phyloP scores from a whole-genome alignment of 1,140 invertebrate species.

The Drosophila takahashii region DNA sequence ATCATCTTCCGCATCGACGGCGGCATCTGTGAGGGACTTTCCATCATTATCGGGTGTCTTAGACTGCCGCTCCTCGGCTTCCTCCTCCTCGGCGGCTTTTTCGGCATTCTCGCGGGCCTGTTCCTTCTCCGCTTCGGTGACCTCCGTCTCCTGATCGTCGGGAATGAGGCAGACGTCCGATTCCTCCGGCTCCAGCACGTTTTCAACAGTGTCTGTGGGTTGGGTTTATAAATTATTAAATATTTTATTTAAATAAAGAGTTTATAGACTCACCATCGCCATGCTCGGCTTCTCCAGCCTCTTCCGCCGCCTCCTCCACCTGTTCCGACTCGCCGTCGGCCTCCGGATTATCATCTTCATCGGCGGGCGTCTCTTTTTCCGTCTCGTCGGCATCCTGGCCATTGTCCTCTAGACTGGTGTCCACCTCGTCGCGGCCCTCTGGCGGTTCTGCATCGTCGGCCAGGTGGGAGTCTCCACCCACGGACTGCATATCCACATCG shows the following conservation, averaged over 20 bases:
- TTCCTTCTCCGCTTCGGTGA: slow-evolving; percentile 88
- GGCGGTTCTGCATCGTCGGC: slow-evolving; percentile 35
- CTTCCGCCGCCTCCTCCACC: slow-evolving; percentile 47
- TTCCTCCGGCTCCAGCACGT: slow-evolving; percentile 79
- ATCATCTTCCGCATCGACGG: slow-evolving; percentile 25
- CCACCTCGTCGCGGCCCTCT: slow-evolving; percentile 65
- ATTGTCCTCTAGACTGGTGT: slow-evolving; percentile 51
- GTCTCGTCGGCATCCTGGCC: slow-evolving; percentile 43
- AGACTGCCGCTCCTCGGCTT: slow-evolving; percentile 52
- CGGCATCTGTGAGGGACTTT: slow-evolving; percentile 1
- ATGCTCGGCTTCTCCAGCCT: slow-evolving; percentile 59
- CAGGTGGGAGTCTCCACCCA: slow-evolving; percentile 54
- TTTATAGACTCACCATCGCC: slow-evolving; percentile 56
- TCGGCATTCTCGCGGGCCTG: slow-evolving; percentile 86
- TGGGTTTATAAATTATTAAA: no score
- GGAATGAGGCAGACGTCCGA: slow-evolving; percentile 83
- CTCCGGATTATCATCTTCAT: slow-evolving; percentile 44
- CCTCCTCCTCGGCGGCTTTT: slow-evolving; percentile 73
- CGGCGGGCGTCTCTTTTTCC: slow-evolving; percentile 28
- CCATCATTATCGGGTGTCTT: slow-evolving; percentile 46
- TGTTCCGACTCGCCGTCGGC: slow-evolving; percentile 45
- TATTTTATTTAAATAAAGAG: neutral
- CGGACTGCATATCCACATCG: slow-evolving; percentile 69
- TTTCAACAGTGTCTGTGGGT: slow-evolving; percentile 69
- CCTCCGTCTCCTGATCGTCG: slow-evolving; percentile 86